Evolutionary conservation across 1,140 invertebrate species (phyloP), one percentile per base, ranked within the genome.

Genomic region (Phocides pigmalion): DNA sequence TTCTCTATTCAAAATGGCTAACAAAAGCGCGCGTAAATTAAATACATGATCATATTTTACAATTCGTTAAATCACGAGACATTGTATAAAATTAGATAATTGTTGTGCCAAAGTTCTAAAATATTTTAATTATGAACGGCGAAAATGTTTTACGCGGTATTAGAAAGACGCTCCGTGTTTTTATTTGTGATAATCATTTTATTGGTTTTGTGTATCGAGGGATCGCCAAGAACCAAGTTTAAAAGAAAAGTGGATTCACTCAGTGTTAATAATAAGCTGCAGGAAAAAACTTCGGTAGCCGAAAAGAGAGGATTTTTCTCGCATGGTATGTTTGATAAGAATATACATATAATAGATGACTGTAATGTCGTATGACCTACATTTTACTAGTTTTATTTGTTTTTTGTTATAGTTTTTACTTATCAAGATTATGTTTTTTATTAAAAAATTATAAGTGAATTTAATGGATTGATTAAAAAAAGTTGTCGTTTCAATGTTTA

Each of bases 71-170:
- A 4, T 28, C 9, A 28, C 9, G 5, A 28, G 25, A 28, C 25
- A 28, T 28, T 28, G 9, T 1, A 28, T 28, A 28, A 8, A 3
- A 4, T 8, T 28, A 28, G 20, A 51, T 47, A 20, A 61, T 17
- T 61, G 12, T 53, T 12, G 51, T 62, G 66, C 66, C 68, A 66
- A 66, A 73, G 68, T 46, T 46, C 35, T 35, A 64, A 53, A 50
- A 42, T 63, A 69, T 73, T 64, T 39, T 71, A 85, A 85, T 80
- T 78, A 87, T 86, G 84, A 81, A 72, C 64, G 72, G 64, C 66
- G 70, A 88, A 83, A 81, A 88, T 88, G 85, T 72, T 58, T 73
- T 76, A 77, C 72, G 53, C 49, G 51, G 35, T 64, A 74, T 64
- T 49, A 70, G 58, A 74, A 56, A 75, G 68, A 73, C 73, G 42